Evolutionary conservation across 2,888 invertebrate species (phyloP).

Genomic region (Dorcus parallelipipedus): DNA sequence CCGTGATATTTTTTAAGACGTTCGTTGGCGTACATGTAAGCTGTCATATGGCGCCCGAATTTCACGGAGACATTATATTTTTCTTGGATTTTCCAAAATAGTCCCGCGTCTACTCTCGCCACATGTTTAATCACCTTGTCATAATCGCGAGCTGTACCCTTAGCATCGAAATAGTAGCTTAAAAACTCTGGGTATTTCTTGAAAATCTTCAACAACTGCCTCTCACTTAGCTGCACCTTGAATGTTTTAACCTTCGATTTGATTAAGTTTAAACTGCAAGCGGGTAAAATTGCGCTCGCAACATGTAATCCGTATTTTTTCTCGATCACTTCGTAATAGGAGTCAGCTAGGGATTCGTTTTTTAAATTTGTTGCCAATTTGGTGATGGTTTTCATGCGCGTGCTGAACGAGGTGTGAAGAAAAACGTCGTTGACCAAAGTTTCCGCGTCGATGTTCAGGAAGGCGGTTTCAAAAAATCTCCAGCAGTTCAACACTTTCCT

Average conservation of each 20-base stretch:
- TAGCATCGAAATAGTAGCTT: conserved; percentile 12
- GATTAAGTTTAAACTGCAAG: conserved; percentile 16
- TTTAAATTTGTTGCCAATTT: conserved; percentile 9
- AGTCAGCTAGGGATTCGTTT: conserved; percentile 11
- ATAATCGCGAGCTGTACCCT: neutral
- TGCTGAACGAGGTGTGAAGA: conserved; percentile 17
- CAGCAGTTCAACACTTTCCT: conserved; percentile 15
- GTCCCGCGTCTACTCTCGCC: neutral
- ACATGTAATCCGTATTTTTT: conserved; percentile 3
- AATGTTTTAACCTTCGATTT: conserved; percentile 4
- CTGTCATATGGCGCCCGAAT: conserved; percentile 8
- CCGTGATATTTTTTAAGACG: neutral
- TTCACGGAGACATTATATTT: conserved; percentile 7
- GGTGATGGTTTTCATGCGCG: conserved; percentile 14
- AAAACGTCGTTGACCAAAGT: conserved; percentile 14
- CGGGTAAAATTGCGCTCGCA: conserved; percentile 15
- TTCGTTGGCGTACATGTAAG: conserved; percentile 5
- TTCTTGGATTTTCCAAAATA: conserved; percentile 7
- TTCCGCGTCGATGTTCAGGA: conserved; percentile 3
- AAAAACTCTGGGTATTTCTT: conserved; percentile 15
- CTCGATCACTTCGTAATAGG: neutral
- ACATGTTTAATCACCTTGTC: conserved; percentile 2
- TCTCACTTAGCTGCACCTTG: conserved; percentile 3
- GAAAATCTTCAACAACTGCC: conserved; percentile 14
- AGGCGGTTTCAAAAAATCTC: conserved; percentile 5